These are phyloP conservation scores for Bombus pascuorum DNA, from an alignment of 1,140 invertebrate genomes.

Conservation along the genomic window DNA sequence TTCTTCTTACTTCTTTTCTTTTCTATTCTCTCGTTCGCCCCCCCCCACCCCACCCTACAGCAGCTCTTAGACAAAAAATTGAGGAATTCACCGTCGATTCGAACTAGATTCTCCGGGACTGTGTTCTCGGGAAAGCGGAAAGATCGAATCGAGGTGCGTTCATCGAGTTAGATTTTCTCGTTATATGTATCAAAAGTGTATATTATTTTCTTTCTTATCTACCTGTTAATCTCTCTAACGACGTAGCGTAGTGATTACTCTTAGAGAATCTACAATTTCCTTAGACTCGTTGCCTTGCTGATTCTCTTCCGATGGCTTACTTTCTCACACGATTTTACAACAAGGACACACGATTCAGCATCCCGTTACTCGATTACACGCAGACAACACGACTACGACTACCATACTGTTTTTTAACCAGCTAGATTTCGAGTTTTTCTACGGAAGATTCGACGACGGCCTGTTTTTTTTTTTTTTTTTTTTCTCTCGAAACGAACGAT, in stretches of 20 bases:
- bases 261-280: slow-evolving; percentile 12
- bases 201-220: not conserved
- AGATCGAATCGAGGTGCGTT: not conserved
- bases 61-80: too few species aligned
- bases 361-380: slow-evolving; percentile 1
- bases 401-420: not conserved
- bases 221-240: not conserved
- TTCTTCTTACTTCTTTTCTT: not conserved
- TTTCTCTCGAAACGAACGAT: slow-evolving; percentile 8
- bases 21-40: not conserved
- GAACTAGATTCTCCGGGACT: too few species aligned
- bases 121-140: too few species aligned
- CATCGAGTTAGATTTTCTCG: slow-evolving; percentile 28
- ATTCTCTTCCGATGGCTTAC: slow-evolving; percentile 35
- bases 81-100: not conserved
- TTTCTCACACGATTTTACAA: not conserved
- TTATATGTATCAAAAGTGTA: not conserved
- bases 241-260: slow-evolving; percentile 30
- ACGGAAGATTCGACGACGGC: slow-evolving; percentile 2
- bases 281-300: slow-evolving; percentile 32
- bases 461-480: not conserved
- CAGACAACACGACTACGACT: not conserved
- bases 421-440: not conserved
- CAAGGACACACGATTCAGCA: not conserved
- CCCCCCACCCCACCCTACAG: too few species aligned